Evolutionary conservation across 1,140 invertebrate species (phyloP).

Genomic region (Brachionus rotundiformis): DNA sequence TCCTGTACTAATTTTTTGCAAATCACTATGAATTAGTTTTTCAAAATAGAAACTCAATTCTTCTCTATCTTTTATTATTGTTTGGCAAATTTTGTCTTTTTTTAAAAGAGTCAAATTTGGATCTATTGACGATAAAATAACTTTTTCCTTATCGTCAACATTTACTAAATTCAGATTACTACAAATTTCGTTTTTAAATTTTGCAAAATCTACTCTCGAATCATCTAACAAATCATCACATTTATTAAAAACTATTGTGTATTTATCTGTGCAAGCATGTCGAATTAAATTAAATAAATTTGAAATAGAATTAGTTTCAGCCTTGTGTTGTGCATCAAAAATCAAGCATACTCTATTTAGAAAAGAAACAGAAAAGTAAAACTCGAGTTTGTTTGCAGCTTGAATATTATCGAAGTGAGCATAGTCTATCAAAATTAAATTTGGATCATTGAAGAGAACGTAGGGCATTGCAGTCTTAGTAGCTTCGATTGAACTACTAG

Average conservation of each 20-base stretch:
- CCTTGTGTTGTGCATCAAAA: constrained; percentile 21
- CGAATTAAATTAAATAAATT: constrained; percentile 16
- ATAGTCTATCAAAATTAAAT: constrained; percentile 15
- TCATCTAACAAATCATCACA: constrained; percentile 2
- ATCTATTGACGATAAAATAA: constrained; percentile 13
- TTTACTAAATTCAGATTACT: background rate
- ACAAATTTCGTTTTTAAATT: background rate
- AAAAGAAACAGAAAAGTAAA: constrained; percentile 3
- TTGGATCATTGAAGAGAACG: background rate
- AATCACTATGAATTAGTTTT: background rate
- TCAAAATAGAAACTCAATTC: background rate
- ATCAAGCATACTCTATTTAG: background rate
- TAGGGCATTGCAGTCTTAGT: background rate
- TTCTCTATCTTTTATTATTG: constrained; percentile 5
- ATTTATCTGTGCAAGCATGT: background rate
- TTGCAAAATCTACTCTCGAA: background rate
- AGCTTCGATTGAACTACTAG: background rate
- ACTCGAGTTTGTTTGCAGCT: background rate
- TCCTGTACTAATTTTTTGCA: background rate
- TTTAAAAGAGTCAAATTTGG: background rate
- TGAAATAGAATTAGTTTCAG: background rate
- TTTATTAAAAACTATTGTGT: constrained; percentile 24
- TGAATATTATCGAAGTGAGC: background rate
- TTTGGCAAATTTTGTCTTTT: background rate
- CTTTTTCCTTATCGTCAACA: constrained; percentile 7